phyloP scores from a whole-genome alignment of 2,113 vertebrate species.

The Mastomys coucha region DNA sequence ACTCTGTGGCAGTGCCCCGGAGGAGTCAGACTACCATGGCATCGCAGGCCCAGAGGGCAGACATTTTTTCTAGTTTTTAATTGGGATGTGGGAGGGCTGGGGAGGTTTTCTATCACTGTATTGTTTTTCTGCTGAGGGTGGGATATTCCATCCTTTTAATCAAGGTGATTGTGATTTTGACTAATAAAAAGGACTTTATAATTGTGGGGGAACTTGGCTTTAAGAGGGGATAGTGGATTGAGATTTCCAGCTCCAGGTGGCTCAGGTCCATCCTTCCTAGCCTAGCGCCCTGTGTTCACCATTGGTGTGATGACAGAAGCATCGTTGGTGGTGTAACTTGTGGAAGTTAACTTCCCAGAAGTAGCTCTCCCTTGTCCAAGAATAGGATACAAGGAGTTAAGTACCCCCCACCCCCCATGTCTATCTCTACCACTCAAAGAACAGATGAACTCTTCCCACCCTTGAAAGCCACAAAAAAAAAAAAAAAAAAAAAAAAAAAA shows the following conservation, averaged over 20 bases:
- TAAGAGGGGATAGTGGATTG: slow-evolving; percentile 38
- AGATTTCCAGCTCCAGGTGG: not conserved
- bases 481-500: too few relatives aligned
- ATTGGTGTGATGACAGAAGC: not conserved
- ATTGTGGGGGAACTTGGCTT: slow-evolving; percentile 77
- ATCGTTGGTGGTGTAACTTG: not conserved
- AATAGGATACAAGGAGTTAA: not conserved
- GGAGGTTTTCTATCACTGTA: slow-evolving; percentile 82
- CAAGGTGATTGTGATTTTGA: slow-evolving; percentile 84
- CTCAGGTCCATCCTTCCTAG: not conserved
- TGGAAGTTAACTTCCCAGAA: not conserved
- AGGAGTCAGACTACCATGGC: slow-evolving; percentile 32
- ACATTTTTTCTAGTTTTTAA: slow-evolving; percentile 84
- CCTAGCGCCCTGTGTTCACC: not conserved
- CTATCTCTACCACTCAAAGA: not conserved
- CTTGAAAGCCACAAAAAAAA: slow-evolving; percentile 5
- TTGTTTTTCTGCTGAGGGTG: slow-evolving; percentile 82
- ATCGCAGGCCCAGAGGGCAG: slow-evolving; percentile 69
- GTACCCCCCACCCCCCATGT: not conserved
- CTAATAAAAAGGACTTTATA: slow-evolving; percentile 84
- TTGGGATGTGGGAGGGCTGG: slow-evolving; percentile 48
- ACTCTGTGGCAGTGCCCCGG: not conserved
- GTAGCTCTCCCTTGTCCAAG: not conserved
- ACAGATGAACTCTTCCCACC: not conserved
- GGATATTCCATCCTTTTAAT: slow-evolving; percentile 80